A percentile compares a stretch with the other conserved stretches of the same genome.
These are phyloP conservation scores for Chymomyza procnemis DNA, from an alignment of 2,888 invertebrate genomes.

Conservation along the genomic window DNA sequence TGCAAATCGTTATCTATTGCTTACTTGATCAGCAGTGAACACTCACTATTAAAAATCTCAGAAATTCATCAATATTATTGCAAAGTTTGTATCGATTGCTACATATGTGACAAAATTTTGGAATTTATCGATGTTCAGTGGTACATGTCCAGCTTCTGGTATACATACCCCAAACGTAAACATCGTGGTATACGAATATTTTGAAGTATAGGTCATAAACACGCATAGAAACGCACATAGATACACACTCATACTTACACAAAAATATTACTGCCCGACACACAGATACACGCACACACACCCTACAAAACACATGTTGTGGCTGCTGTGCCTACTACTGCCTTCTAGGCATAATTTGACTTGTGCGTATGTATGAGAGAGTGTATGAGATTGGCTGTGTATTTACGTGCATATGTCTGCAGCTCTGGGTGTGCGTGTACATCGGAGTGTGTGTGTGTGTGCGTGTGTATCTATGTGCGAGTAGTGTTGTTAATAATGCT, in stretches of 20 bases:
- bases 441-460: not conserved
- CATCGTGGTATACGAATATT: not conserved
- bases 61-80: no score
- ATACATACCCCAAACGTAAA: no score
- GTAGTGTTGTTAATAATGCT: slow-evolving; percentile 20
- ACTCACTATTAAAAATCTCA: no score
- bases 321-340: slow-evolving; percentile 60
- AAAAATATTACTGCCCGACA: not conserved
- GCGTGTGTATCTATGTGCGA: not conserved
- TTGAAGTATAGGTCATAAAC: not conserved
- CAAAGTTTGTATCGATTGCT: no score
- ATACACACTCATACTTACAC: not conserved
- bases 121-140: no score
- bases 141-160: no score
- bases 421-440: not conserved
- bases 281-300: slow-evolving; percentile 9
- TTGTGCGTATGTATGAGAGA: slow-evolving; percentile 48
- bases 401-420: not conserved
- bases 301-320: slow-evolving; percentile 59
- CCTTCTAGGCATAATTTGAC: slow-evolving; percentile 62
- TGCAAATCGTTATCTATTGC: no score
- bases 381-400: slow-evolving; percentile 25
- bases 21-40: no score
- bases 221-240: not conserved
- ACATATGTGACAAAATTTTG: no score